Evolutionary conservation across 2,888 invertebrate species (phyloP).

Genomic region (Cryptophagus acutangulus): DNA sequence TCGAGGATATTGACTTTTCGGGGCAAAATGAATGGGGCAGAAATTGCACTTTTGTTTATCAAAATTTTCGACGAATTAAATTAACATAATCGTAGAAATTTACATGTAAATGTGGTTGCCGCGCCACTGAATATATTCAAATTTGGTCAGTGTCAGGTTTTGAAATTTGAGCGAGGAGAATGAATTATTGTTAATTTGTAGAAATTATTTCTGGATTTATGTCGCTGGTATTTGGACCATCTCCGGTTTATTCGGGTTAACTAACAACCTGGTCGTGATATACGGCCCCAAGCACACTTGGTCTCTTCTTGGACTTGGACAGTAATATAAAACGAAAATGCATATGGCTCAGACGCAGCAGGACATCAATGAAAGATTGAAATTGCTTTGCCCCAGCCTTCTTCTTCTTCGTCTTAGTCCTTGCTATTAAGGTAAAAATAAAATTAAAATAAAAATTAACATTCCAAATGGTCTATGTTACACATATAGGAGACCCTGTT

Average conservation of each 20-base stretch:
- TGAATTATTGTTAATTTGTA: conserved; percentile 34
- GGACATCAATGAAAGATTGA: conserved; percentile 20
- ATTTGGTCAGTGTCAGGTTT: background rate
- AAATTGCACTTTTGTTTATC: too few species aligned
- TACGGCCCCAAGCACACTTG: conserved; percentile 23
- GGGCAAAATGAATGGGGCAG: too few species aligned
- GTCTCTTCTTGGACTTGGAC: too few species aligned
- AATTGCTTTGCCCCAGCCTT: conserved; percentile 7
- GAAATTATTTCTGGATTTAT: conserved; percentile 36
- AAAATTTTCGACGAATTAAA: too few species aligned
- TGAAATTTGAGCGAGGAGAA: conserved; percentile 7
- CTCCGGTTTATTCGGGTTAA: conserved; percentile 26
- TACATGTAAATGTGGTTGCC: background rate
- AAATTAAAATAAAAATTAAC: conserved; percentile 13
- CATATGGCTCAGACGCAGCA: conserved; percentile 20
- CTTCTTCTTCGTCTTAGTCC: too few species aligned
- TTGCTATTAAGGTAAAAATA: conserved; percentile 11
- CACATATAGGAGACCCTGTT: conserved; percentile 12
- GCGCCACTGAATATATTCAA: background rate
- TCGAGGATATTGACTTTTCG: too few species aligned
- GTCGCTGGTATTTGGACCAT: conserved; percentile 35
- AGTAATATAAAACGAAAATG: conserved; percentile 32
- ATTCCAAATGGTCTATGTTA: conserved; percentile 10
- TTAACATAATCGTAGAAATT: too few species aligned
- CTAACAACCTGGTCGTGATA: conserved; percentile 30